A percentile compares a stretch with the other conserved stretches of the same genome.
phyloP scores from a whole-genome alignment of 2,888 invertebrate genomes.

The Limnephilus marmoratus region DNA sequence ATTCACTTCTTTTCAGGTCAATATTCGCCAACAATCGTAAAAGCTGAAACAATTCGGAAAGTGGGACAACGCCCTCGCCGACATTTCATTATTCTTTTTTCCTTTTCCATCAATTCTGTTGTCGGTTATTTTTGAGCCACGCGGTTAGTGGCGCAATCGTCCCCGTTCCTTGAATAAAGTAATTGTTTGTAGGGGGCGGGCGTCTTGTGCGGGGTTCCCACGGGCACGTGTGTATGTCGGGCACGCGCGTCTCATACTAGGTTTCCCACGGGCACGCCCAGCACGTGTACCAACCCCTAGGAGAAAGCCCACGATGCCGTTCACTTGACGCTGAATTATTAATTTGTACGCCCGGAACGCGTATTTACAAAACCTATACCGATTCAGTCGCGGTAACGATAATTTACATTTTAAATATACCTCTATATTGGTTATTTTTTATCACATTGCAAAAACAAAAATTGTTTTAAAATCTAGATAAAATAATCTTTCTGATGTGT shows the following conservation, averaged over 20 bases:
- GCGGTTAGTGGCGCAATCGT: conserved; percentile 8
- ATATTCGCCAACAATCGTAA: not conserved
- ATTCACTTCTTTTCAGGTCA: not conserved
- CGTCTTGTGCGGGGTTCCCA: not conserved
- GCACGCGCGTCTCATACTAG: not conserved
- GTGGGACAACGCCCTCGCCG: not conserved
- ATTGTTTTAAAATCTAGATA: too few species aligned
- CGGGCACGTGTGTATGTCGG: not conserved
- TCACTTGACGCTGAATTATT: conserved; percentile 6
- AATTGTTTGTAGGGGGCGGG: not conserved
- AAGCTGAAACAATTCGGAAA: not conserved
- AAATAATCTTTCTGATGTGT: too few species aligned
- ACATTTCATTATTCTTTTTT: not conserved
- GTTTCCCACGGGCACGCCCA: too few species aligned
- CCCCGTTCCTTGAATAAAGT: conserved; percentile 11
- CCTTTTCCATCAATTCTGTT: not conserved
- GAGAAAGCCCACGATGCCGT: not conserved
- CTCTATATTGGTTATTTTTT: too few species aligned
- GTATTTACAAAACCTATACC: too few species aligned
- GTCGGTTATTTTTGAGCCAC: not conserved
- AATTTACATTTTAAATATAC: too few species aligned
- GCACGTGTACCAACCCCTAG: not conserved
- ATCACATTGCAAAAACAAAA: too few species aligned
- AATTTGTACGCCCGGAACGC: not conserved
- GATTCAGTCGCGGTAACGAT: too few species aligned